Conservation (phyloP, 1,140 invertebrate species). For the Drosophila ironensis region DNA sequence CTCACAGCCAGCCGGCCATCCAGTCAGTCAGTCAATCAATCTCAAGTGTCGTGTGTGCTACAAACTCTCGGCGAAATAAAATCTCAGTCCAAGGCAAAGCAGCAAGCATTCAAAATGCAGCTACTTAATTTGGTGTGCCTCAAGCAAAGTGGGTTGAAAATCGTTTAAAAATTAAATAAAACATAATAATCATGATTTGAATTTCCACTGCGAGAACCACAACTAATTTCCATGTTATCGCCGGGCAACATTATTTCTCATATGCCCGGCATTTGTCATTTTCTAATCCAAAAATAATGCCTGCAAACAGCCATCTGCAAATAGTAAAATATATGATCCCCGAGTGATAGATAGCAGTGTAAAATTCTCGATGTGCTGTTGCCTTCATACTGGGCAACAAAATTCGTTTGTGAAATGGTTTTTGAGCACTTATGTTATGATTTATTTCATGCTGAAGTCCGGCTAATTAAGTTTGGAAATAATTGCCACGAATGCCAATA, state of each 20-base stretch:
- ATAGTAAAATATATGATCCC: conserved; percentile 30
- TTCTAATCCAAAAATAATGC: conserved; percentile 36
- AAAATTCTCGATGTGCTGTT: conserved; percentile 4
- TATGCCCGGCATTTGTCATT: conserved; percentile 42
- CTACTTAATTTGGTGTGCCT: conserved; percentile 64
- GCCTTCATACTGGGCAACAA: not conserved
- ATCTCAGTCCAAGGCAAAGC: not conserved
- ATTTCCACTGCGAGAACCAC: not conserved
- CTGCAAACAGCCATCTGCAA: conserved; percentile 23
- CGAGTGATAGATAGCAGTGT: conserved; percentile 17
- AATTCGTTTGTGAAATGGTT: not conserved
- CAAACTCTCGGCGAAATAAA: not conserved
- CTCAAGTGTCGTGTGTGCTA: not conserved
- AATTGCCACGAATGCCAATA: conserved; percentile 3
- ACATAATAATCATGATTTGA: not conserved
- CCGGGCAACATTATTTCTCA: conserved; percentile 16
- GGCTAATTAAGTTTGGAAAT: conserved; percentile 23
- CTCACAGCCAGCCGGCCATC: conserved; percentile 1
- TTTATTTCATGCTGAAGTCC: not conserved
- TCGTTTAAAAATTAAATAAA: not conserved
- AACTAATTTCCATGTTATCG: conserved; percentile 34
- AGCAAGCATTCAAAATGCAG: conserved; percentile 51
- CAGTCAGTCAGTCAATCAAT: not conserved
- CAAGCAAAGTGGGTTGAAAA: conserved; percentile 65
- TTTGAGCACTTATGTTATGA: not conserved